Evolutionary conservation across 1,140 invertebrate genomes (phyloP), one percentile per base, ranked within the genome.

Genomic region (Sesamia nonagrioides): DNA sequence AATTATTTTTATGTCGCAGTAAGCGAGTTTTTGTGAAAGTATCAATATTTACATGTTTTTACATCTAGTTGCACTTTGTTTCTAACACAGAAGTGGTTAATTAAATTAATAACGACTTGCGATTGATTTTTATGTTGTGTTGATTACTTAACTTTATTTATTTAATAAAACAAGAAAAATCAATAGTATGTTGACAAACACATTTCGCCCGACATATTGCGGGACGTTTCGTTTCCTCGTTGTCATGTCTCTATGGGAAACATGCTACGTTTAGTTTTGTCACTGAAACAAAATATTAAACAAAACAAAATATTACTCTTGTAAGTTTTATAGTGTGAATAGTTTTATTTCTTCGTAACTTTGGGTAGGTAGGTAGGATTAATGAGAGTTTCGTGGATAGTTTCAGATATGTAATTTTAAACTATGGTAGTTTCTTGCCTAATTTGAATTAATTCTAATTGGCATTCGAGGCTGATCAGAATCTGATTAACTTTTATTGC

Each of bases 171-270:
- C 78, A 69, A 75, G 72, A 83, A 79, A 83, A 84, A 92, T 92
- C 90, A 84, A 92, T 93, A 89, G 79, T 82, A 82, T 93, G 91
- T 93, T 93, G 91, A 93, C 89, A 93, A 93, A 93, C 92, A 92
- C 85, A 88, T 71, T 77, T 69, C 33, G 45, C 17, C 77, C 71
- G 77, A 79, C 77, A 79, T 79, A 66, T 79, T 74, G 72, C 6
- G 42, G 45, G 42, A 7, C 72, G 56, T 75, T 75, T 61, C 42
- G 73, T 75, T 75, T 61, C 40, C 40, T 60, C 15, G 56, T 37
- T 60, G 37, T 37, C 48, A 35, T 71, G n/a, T 52, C 27, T 69
- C 11, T 7, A n/a, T 13, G 8, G 15, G 21, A 35, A 61, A 61
- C 21, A 63, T 13, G 15, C 15, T 27, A 50, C 42, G 56, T 75